Percentiles rank a stretch among this genome's conserved stretches.
Evolutionary conservation across 2,113 vertebrate species (phyloP).

Genomic region (Salvelinus sp.): DNA sequence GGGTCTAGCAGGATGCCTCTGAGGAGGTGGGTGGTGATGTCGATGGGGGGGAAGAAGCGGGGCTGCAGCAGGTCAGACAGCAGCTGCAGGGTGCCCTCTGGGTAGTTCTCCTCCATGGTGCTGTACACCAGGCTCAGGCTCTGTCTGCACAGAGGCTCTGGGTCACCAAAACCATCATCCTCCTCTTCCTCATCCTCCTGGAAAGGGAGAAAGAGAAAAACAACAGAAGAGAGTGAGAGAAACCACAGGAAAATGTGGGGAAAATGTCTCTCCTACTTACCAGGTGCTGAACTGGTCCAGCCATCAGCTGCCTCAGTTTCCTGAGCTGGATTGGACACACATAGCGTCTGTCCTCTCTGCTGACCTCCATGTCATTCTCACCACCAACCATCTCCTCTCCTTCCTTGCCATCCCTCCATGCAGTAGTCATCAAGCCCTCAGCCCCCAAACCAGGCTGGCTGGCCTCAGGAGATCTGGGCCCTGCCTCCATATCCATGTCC

Average conservation of each 20-base stretch:
- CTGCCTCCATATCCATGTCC: constrained; percentile 4
- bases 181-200: constrained; percentile 43
- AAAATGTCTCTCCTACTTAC: constrained; percentile 41
- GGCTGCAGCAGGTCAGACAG: constrained; percentile 84
- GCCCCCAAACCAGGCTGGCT: background rate
- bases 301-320: constrained; percentile 47
- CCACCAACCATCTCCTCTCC: background rate
- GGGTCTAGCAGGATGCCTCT: constrained; percentile 77
- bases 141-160: constrained; percentile 76
- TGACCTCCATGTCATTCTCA: constrained; percentile 1
- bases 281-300: constrained; percentile 34
- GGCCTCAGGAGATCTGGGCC: background rate
- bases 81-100: constrained; percentile 86
- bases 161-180: constrained; percentile 31
- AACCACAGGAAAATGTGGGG: background rate
- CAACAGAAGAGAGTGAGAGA: background rate
- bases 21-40: constrained; percentile 81
- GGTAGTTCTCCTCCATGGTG: constrained; percentile 86
- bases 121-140: constrained; percentile 82
- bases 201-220: constrained; percentile 1
- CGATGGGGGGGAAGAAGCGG: constrained; percentile 78
- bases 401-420: constrained; percentile 38
- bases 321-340: constrained; percentile 60
- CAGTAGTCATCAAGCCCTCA: constrained; percentile 16
- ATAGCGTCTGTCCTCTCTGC: constrained; percentile 33